Percentiles rank a stretch among this genome's conserved stretches.
Conservation (phyloP, 2,888 invertebrate species). For the Idaea biselata region DNA sequence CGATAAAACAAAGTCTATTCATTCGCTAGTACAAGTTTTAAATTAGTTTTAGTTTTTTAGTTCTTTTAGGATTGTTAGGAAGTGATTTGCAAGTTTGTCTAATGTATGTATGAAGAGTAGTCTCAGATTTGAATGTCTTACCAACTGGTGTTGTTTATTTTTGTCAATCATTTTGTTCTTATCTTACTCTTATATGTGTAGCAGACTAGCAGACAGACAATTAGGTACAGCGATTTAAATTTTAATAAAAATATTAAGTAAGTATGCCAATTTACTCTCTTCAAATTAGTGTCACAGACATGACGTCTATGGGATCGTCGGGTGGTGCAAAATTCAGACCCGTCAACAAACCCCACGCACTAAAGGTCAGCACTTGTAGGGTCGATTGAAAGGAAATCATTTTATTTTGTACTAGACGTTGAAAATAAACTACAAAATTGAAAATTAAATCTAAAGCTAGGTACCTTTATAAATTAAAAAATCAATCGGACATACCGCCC, state of each 20-base stretch:
- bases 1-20: slow-evolving; percentile 16
- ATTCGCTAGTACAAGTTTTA: slow-evolving; percentile 20
- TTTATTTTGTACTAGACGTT: background rate
- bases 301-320: no score
- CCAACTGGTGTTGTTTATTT: slow-evolving; percentile 21
- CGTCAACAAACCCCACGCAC: no score
- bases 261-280: background rate
- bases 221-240: background rate
- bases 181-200: background rate
- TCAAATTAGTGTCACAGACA: no score
- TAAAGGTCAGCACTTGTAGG: no score
- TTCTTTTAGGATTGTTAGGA: slow-evolving; percentile 49
- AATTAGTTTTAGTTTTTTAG: slow-evolving; percentile 31
- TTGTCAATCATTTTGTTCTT: slow-evolving; percentile 20
- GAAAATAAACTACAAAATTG: no score
- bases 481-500: no score
- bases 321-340: no score
- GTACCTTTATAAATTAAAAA: no score
- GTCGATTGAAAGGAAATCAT: no score
- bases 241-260: background rate
- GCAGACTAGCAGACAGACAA: slow-evolving; percentile 18
- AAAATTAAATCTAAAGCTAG: no score
- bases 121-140: slow-evolving; percentile 18
- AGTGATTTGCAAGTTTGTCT: slow-evolving; percentile 25
- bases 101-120: slow-evolving; percentile 13